A percentile compares a stretch with the other conserved stretches of the same genome.
Evolutionary conservation across 2,113 vertebrate genomes (phyloP).

Genomic region (Raphicerus campestris): DNA sequence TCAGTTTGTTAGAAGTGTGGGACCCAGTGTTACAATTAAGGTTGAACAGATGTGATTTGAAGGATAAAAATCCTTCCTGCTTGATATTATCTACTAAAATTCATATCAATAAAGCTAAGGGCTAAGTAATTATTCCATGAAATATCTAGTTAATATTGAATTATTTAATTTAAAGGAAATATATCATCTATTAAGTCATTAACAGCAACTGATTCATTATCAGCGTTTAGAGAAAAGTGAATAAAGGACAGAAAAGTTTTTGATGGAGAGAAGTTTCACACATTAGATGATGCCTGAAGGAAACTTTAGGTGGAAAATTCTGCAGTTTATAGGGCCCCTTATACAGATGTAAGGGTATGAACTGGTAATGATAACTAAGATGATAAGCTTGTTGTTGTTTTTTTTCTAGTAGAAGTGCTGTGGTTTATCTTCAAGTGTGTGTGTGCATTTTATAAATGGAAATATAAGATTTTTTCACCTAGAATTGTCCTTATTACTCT

Average conservation of each 20-base stretch:
- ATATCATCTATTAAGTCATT: not conserved
- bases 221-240: not conserved
- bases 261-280: not conserved
- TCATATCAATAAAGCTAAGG: not conserved
- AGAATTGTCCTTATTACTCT: not conserved
- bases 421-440: not conserved
- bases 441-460: not conserved
- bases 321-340: not conserved
- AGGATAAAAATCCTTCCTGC: slow-evolving; percentile 15
- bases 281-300: not conserved
- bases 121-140: not conserved
- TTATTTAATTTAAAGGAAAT: slow-evolving; percentile 18
- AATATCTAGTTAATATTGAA: not conserved
- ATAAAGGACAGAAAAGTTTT: not conserved
- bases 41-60: not conserved
- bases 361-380: not conserved
- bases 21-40: not conserved
- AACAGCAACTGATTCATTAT: not conserved
- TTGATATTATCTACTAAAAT: not conserved
- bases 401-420: not conserved
- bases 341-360: not conserved
- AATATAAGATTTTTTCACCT: not conserved
- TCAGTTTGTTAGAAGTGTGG: not conserved
- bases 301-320: not conserved
- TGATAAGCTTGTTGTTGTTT: not conserved